These are phyloP conservation scores for Drosophila sturtevanti DNA, from an alignment of 1,140 invertebrate species.

Conservation along the genomic window DNA sequence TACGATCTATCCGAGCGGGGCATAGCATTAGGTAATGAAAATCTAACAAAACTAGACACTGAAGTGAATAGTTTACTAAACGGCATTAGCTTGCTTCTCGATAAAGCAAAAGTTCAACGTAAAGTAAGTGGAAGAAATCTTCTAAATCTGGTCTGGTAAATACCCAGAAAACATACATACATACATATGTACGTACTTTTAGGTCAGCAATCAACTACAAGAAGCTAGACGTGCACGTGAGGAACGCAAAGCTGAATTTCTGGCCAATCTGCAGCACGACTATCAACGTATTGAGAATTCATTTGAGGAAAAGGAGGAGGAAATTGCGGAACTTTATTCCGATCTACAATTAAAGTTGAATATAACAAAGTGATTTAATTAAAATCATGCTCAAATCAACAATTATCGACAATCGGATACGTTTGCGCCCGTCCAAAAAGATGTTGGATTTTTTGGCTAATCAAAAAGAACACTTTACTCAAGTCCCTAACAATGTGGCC, in stretches of 20 bases:
- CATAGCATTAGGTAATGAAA: conserved; percentile 70
- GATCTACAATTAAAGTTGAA: conserved; percentile 90
- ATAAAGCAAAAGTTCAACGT: conserved; percentile 59
- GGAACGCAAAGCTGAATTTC: conserved; percentile 88
- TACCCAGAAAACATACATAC: conserved; percentile 12
- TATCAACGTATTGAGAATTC: conserved; percentile 89
- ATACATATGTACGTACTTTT: background rate
- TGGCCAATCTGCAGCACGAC: conserved; percentile 89
- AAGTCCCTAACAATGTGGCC: conserved; percentile 56
- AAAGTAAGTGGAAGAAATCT: conserved; percentile 27
- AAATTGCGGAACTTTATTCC: conserved; percentile 88
- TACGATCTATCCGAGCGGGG: conserved; percentile 80
- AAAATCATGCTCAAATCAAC: conserved; percentile 81
- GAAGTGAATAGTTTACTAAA: conserved; percentile 56
- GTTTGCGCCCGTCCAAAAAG: conserved; percentile 84
- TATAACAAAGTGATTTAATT: conserved; percentile 80
- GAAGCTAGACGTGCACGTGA: conserved; percentile 85
- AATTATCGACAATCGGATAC: conserved; percentile 72
- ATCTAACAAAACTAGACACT: conserved; percentile 46
- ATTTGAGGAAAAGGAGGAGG: conserved; percentile 90
- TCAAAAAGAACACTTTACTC: conserved; percentile 44
- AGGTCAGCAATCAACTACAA: conserved; percentile 84
- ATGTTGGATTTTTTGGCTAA: conserved; percentile 68
- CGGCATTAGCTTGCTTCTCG: conserved; percentile 52
- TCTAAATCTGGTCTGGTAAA: background rate